phyloP scores from a whole-genome alignment of 2,888 invertebrate genomes.

The Xestia rhomboidea region DNA sequence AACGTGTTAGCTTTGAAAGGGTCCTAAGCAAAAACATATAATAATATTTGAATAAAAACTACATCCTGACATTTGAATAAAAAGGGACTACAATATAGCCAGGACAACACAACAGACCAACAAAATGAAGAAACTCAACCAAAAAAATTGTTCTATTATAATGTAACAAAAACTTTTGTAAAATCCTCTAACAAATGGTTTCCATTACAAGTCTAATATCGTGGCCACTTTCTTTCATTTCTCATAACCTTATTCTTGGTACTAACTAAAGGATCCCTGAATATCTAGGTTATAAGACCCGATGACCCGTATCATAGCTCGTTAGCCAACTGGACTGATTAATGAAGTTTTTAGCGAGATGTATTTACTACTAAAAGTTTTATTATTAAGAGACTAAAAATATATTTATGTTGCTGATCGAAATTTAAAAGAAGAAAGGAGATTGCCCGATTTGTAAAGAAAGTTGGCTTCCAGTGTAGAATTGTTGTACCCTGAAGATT shows the following conservation, averaged over 20 bases:
- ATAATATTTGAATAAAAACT: not conserved
- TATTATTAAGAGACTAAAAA: not conserved
- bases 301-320: conserved; percentile 55
- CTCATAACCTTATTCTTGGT: conserved; percentile 58
- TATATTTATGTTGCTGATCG: not conserved
- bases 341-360: conserved; percentile 49
- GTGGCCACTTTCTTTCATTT: conserved; percentile 56
- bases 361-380: conserved; percentile 26
- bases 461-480: no score
- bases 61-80: conserved; percentile 13
- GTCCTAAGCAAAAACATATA: not conserved
- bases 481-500: no score
- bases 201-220: conserved; percentile 66
- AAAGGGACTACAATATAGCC: not conserved
- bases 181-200: conserved; percentile 57
- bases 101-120: conserved; percentile 9
- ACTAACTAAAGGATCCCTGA: conserved; percentile 42
- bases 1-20: not conserved
- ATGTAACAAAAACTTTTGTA: conserved; percentile 55
- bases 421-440: no score
- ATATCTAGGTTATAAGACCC: conserved; percentile 55
- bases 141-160: conserved; percentile 46
- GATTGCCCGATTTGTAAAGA: no score
- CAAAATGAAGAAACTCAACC: conserved; percentile 25
- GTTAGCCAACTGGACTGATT: conserved; percentile 56